phyloP scores from a whole-genome alignment of 2,113 vertebrate genomes.

The Oncorhynchus mykiss region DNA sequence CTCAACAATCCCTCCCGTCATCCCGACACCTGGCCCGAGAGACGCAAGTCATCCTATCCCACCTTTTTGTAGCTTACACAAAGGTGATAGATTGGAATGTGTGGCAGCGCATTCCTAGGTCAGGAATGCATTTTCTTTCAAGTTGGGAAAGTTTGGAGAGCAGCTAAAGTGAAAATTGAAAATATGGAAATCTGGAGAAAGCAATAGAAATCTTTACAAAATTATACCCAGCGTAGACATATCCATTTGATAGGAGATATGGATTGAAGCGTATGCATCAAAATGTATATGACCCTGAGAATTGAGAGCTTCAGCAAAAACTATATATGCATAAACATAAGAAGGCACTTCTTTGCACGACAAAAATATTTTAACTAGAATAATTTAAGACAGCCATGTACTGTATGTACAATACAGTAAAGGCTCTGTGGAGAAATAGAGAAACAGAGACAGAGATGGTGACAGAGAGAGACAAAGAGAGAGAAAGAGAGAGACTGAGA shows the following conservation, averaged over 20 bases:
- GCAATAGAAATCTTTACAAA: conserved; percentile 9
- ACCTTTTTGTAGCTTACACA: neutral
- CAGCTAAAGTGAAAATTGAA: conserved; percentile 29
- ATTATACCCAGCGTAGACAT: conserved; percentile 5
- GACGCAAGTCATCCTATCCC: neutral
- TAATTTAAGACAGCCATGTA: neutral
- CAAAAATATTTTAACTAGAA: neutral
- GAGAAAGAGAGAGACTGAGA: too few species aligned
- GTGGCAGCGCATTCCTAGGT: neutral
- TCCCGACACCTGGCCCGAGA: neutral
- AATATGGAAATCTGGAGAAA: conserved; percentile 28
- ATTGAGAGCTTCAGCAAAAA: conserved; percentile 4
- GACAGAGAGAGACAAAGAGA: too few species aligned
- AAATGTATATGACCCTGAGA: conserved; percentile 13
- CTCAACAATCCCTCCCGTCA: neutral
- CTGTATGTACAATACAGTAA: too few species aligned
- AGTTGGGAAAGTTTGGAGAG: conserved; percentile 6
- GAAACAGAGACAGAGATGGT: too few species aligned
- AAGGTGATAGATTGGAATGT: conserved; percentile 18
- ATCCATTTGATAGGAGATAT: conserved; percentile 14
- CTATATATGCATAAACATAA: neutral
- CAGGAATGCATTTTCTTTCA: neutral
- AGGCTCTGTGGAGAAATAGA: too few species aligned
- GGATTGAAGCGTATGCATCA: conserved; percentile 14
- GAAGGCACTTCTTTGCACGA: neutral